Evolutionary conservation across 2,888 invertebrate genomes (phyloP), one percentile per base, ranked within the genome.

Genomic region (Sceliomorpha sp.): DNA sequence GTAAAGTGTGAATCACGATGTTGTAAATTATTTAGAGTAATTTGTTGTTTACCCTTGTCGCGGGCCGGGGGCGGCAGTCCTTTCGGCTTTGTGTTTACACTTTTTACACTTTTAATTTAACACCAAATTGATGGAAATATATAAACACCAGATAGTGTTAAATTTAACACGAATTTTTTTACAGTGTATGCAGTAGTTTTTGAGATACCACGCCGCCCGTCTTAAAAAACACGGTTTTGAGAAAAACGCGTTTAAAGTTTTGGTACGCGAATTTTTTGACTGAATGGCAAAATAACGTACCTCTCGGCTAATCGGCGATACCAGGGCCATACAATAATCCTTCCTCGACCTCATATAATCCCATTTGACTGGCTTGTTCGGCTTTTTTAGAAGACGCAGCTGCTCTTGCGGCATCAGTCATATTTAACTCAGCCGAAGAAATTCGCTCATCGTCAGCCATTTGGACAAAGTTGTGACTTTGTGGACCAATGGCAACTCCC

Each of bases 271-370:
- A 24, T 39, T 39, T 36, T 15, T 36, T 36, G 15, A 36, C 6
- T 36, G 13, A 24, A 42, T 42, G 9, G 12, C 24, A 42, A 42
- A 42, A 42, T 42, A 42, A 42, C 9, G 12, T 42, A 42, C 24
- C 27, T 42, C 26, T 42, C 7, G 42, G 42, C 42, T 42, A 42
- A 42, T 42, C 26, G 13, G 42, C 42, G 13, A 42, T 37, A 10
- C 26, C 42, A 24, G 26, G 26, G 27, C 26, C 42, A 42, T 42
- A 42, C 27, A 24, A 6, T 24, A 42, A 42, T 24, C 26, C 26
- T 42, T 42, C 42, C 42, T 42, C 24, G 27, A 27, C 42, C 26
- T 42, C 42, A 27, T 42, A 42, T 10, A 42, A 42, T 24, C 13
- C 42, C 27, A 42, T 26, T 20, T 42, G 42, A 24, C 9, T 24